Evolutionary conservation across 2,797 vertebrate genomes (phyloP).

Genomic region (Mus minutoides): DNA sequence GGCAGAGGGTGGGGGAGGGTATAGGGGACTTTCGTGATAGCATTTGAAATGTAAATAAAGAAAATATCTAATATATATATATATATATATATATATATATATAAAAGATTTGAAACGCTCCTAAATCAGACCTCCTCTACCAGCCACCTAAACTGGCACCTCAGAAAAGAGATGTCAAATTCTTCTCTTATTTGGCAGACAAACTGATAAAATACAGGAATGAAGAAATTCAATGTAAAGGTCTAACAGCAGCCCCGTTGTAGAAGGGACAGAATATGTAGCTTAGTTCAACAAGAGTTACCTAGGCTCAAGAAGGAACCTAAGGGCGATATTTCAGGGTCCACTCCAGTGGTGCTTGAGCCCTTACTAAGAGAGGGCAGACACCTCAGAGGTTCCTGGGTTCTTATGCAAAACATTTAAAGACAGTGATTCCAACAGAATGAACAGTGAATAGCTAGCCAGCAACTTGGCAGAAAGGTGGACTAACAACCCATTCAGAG

Average conservation of each 20-base stretch:
- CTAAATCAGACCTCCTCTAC: not conserved
- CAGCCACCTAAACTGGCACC: not conserved
- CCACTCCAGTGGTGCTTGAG: not conserved
- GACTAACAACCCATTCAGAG: not conserved
- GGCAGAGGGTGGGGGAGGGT: no score
- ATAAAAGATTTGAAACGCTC: not conserved
- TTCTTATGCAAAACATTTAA: not conserved
- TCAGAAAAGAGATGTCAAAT: not conserved
- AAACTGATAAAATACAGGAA: not conserved
- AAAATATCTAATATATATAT: no score
- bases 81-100: no score
- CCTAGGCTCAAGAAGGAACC: not conserved
- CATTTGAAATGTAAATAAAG: no score
- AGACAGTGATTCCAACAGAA: not conserved
- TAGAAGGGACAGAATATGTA: not conserved
- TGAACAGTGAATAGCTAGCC: not conserved
- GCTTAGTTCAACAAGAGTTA: not conserved
- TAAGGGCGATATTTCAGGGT: not conserved
- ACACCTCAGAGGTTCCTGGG: no score
- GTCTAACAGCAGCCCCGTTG: rapidly evolving
- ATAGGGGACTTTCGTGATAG: no score
- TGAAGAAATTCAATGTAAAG: not conserved
- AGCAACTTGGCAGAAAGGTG: not conserved
- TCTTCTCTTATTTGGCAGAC: not conserved
- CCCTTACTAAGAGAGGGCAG: not conserved